Percentiles rank a stretch among this genome's conserved stretches.
phyloP scores from a whole-genome alignment of 64 coral and sea anemone genomes.

The Hydrozoanthus tunicans region DNA sequence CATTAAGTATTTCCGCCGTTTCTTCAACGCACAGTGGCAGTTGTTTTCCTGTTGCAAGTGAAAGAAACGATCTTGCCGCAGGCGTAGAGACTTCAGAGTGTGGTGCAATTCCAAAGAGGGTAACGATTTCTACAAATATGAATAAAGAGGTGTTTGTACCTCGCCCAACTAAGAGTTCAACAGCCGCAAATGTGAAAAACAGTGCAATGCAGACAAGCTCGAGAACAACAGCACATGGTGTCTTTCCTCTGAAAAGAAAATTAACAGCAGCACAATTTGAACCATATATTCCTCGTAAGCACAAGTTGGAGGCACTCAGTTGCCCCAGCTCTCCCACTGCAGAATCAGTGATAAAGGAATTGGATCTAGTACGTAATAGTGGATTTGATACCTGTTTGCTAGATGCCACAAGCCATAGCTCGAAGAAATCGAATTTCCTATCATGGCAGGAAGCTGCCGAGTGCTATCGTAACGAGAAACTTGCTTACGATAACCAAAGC shows the following conservation, averaged over 20 bases:
- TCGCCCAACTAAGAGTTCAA: neutral
- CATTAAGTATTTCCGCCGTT: neutral
- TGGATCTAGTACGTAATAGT: neutral
- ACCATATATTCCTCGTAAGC: constrained; percentile 80
- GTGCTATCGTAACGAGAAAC: constrained; percentile 6
- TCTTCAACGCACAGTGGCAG: neutral
- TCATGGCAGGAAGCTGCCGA: constrained; percentile 77
- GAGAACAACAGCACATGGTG: neutral
- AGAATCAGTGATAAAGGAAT: neutral
- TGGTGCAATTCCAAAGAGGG: neutral
- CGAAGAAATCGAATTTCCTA: constrained; percentile 5
- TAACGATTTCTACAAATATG: neutral
- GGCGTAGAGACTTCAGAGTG: neutral
- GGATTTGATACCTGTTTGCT: neutral
- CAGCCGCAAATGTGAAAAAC: neutral
- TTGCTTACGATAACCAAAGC: constrained; percentile 58
- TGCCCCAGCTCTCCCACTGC: constrained; percentile 31
- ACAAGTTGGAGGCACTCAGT: neutral
- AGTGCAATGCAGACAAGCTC: neutral
- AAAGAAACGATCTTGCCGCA: neutral
- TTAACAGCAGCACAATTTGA: constrained; percentile 60
- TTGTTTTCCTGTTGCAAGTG: neutral
- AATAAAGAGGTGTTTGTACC: neutral
- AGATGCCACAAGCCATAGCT: neutral
- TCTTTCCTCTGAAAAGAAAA: constrained; percentile 17